Evolutionary conservation across 2,888 invertebrate genomes (phyloP).

Genomic region (Rhagonycha fulva): DNA sequence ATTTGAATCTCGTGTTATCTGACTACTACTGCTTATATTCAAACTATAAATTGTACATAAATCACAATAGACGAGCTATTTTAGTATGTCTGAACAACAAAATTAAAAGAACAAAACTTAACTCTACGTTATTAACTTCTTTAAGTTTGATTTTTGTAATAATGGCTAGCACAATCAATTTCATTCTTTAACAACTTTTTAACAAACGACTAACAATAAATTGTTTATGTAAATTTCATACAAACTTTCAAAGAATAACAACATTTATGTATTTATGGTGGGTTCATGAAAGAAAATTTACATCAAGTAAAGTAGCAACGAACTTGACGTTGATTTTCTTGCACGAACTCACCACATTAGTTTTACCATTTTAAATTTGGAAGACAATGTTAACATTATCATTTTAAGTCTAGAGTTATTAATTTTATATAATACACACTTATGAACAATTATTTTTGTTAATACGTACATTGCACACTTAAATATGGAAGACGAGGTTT

Average conservation of each 20-base stretch:
- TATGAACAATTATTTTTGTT: conserved; percentile 21
- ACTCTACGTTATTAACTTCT: not conserved
- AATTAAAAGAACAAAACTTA: not conserved
- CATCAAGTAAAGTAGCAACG: too few species aligned
- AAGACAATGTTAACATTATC: conserved; percentile 4
- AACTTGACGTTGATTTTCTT: too few species aligned
- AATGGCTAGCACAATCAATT: not conserved
- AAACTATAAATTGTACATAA: conserved; percentile 7
- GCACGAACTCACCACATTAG: not conserved
- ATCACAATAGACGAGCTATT: conserved; percentile 22
- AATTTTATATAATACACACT: conserved; percentile 12
- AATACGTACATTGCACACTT: conserved; percentile 12
- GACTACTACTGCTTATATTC: not conserved
- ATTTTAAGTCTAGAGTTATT: conserved; percentile 3
- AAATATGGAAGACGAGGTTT: conserved; percentile 24
- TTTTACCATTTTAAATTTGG: not conserved
- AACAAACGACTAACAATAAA: conserved; percentile 23
- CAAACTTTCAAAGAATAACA: conserved; percentile 8
- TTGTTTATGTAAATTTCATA: conserved; percentile 17
- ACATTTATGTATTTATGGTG: not conserved
- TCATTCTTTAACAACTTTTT: conserved; percentile 17
- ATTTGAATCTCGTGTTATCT: not conserved
- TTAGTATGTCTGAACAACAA: conserved; percentile 3
- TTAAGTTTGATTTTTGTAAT: not conserved
- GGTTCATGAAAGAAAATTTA: too few species aligned